Base-by-base conservation (phyloP, 2,888 invertebrate genomes). In the Hypomecis atomaria region DNA sequence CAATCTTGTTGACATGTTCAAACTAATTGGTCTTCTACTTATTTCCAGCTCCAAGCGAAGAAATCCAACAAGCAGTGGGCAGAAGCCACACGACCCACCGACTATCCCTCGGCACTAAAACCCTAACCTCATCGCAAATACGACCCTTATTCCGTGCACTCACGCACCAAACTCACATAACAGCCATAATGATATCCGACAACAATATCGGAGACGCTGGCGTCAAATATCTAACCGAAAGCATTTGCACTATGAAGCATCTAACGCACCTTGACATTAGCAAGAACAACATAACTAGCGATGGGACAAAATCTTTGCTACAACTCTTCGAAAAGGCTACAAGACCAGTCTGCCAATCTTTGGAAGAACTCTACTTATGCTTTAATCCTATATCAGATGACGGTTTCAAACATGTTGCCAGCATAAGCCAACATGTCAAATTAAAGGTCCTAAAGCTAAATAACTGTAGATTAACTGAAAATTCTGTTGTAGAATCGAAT, bases 101-200 rank as follows among this genome's bases (percentile, higher is more conserved):
- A 57, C 80, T 97, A 13, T 89, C 94, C 13, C 85, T 97, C 47
- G 87, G 90, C 2, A 86, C 95, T 50, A 88, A 94, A 63, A 94
- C 94, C 11, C 81, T 97, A 52, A 82, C 92, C 0, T 79, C 93
- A 0, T 78, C 86, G 49, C 89, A 94, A 75, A 87, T 95, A 0
- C 91, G 94, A 36, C 95, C 96, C 0, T 79, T 97, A 34, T 95
- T 96, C 75, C 94, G 94, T 78, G 95, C 96, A 0, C 82, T 97
- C 9, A 94, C 95, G 40, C 95, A 95, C 81, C 96, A 96, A 85
- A 93, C 94, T 0, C 94, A 94, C 70, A 91, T 97, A 11, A 94
- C 94, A 53, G 93, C 94, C 44, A 84, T 97, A 45, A 93, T 95
- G 84, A 82, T 96, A 66, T 87, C 94, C 5, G 94, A 95, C 60